These are phyloP conservation scores for Ectropis crepuscularia DNA, from an alignment of 2,888 invertebrate species.

Conservation along the genomic window DNA sequence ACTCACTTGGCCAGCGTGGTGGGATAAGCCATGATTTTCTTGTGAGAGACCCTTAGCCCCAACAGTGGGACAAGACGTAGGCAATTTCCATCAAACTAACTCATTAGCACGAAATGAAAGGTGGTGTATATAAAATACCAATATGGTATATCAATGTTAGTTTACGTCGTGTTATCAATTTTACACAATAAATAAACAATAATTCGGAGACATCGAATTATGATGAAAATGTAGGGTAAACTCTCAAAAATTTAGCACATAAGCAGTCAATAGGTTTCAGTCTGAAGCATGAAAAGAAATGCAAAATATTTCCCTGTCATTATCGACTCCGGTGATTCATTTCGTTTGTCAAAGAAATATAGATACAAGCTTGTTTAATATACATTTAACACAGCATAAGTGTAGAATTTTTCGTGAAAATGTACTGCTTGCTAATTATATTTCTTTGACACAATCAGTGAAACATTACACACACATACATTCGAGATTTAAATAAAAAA, in stretches of 20 bases:
- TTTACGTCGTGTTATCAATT: slow-evolving; percentile 2
- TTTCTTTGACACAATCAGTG: slow-evolving; percentile 23
- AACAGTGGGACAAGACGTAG: too few species aligned
- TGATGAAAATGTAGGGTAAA: slow-evolving; percentile 46
- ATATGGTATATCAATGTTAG: slow-evolving; percentile 3
- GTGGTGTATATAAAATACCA: slow-evolving; percentile 13
- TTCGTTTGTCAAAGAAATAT: slow-evolving; percentile 6
- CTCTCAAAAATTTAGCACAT: slow-evolving; percentile 73
- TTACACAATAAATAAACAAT: slow-evolving; percentile 10
- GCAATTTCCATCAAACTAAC: not conserved
- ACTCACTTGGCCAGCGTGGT: too few species aligned
- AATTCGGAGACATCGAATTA: slow-evolving; percentile 40
- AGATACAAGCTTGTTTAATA: not conserved
- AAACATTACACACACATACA: slow-evolving; percentile 19
- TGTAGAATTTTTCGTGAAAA: too few species aligned
- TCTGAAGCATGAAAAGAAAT: slow-evolving; percentile 69
- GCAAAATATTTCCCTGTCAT: slow-evolving; percentile 61
- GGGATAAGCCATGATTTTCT: too few species aligned
- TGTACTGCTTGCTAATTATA: not conserved
- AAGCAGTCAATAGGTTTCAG: slow-evolving; percentile 68
- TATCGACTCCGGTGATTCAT: not conserved
- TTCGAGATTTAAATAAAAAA: slow-evolving; percentile 27
- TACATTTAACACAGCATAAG: too few species aligned
- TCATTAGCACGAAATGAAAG: not conserved
- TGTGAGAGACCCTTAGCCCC: too few species aligned